A percentile compares a stretch with the other conserved stretches of the same genome.
Evolutionary conservation across 2,113 vertebrate genomes (phyloP).

Genomic region (Stigmatopora argus): DNA sequence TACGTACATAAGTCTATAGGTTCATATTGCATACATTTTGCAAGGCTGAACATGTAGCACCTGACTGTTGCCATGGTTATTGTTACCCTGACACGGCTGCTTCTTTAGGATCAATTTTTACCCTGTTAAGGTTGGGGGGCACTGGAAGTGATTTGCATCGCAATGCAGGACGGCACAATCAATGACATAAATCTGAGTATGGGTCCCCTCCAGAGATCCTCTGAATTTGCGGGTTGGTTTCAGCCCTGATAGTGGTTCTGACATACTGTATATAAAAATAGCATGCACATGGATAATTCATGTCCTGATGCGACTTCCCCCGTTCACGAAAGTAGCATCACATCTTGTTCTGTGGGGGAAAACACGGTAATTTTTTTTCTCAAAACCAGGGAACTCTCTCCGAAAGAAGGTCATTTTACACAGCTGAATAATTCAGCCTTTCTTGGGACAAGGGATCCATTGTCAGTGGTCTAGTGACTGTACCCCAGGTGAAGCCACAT

Average conservation of each 20-base stretch:
- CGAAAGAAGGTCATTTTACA: conserved; percentile 39
- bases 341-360: conserved; percentile 4
- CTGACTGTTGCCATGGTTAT: conserved; percentile 74
- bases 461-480: conserved; percentile 55
- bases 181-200: conserved; percentile 45
- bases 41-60: conserved; percentile 23
- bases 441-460: conserved; percentile 51
- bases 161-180: conserved; percentile 44
- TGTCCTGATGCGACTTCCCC: conserved; percentile 8
- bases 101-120: conserved; percentile 58
- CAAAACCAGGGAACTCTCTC: conserved; percentile 35
- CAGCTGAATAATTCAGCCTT: conserved; percentile 61
- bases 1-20: conserved; percentile 1
- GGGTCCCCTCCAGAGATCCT: conserved; percentile 33
- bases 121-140: conserved; percentile 48
- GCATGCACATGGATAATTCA: conserved; percentile 21
- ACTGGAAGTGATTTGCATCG: conserved; percentile 40
- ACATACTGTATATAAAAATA: not conserved
- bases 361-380: conserved; percentile 26
- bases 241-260: conserved; percentile 11
- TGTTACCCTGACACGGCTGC: conserved; percentile 40
- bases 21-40: conserved; percentile 30
- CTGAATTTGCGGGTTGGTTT: conserved; percentile 3
- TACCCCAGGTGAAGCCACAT: conserved; percentile 27
- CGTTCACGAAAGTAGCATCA: not conserved